These are phyloP conservation scores for Botia kubotai DNA, from an alignment of 2,797 vertebrate genomes.

Conservation along the genomic window DNA sequence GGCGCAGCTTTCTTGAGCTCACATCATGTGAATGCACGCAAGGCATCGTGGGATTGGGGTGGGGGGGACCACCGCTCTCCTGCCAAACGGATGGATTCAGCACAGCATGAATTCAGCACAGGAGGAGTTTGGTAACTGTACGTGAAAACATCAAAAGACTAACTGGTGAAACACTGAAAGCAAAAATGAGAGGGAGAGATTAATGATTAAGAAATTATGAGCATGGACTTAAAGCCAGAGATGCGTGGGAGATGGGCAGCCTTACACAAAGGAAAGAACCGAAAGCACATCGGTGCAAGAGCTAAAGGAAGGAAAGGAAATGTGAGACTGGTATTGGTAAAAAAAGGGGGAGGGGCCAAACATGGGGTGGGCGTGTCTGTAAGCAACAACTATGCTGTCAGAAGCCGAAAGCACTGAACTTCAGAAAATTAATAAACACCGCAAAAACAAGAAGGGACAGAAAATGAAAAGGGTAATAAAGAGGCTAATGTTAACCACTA, in stretches of 20 bases:
- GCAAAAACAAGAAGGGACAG: conserved; percentile 65
- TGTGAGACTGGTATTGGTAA: not conserved
- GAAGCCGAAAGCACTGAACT: conserved; percentile 78
- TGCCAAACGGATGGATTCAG: conserved; percentile 41
- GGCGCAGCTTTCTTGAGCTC: conserved; percentile 4
- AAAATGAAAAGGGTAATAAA: conserved; percentile 69
- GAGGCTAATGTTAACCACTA: conserved; percentile 68
- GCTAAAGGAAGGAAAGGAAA: conserved; percentile 1
- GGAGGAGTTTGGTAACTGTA: conserved; percentile 38
- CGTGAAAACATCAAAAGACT: conserved; percentile 45
- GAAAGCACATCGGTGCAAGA: not conserved
- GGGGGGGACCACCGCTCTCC: conserved; percentile 6
- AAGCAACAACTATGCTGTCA: conserved; percentile 72
- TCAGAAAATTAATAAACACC: conserved; percentile 77
- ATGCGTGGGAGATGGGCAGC: conserved; percentile 42
- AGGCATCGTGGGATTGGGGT: conserved; percentile 16
- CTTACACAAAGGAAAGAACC: conserved; percentile 8
- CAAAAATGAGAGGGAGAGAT: conserved; percentile 20
- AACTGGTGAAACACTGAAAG: conserved; percentile 27
- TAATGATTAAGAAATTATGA: conserved; percentile 29
- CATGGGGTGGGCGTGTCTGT: conserved; percentile 59
- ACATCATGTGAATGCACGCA: conserved; percentile 10
- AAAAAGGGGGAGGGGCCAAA: not conserved
- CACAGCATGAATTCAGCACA: conserved; percentile 17
- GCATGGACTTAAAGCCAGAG: conserved; percentile 33